Conservation (phyloP, 1,140 invertebrate genomes). For the Drosophila kurseongensis region DNA sequence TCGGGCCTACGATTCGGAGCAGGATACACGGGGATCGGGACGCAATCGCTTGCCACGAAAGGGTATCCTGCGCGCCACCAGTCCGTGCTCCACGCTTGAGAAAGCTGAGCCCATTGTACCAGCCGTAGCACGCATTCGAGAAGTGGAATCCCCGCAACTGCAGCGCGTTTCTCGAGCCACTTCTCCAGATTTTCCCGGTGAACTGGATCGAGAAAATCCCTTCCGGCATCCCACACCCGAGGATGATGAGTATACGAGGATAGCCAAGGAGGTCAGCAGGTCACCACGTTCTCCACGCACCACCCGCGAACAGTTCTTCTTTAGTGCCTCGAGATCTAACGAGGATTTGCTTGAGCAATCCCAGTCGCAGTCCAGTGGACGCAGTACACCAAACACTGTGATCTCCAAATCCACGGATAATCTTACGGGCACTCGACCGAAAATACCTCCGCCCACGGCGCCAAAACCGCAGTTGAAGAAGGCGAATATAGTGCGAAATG, state of each 20-base stretch:
- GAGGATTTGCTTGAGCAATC: slow-evolving; percentile 78
- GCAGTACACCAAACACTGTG: slow-evolving; percentile 71
- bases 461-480: slow-evolving; percentile 82
- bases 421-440: slow-evolving; percentile 64
- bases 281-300: slow-evolving; percentile 65
- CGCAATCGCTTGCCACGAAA: slow-evolving; percentile 66
- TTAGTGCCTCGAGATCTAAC: slow-evolving; percentile 66
- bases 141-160: slow-evolving; percentile 71
- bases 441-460: slow-evolving; percentile 70
- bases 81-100: slow-evolving; percentile 73
- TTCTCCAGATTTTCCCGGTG: slow-evolving; percentile 59
- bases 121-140: slow-evolving; percentile 71
- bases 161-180: slow-evolving; percentile 67
- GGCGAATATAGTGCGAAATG: slow-evolving; percentile 76
- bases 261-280: slow-evolving; percentile 72
- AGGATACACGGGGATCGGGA: slow-evolving; percentile 54
- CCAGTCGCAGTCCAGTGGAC: slow-evolving; percentile 63
- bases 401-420: slow-evolving; percentile 77
- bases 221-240: slow-evolving; percentile 58
- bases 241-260: slow-evolving; percentile 73
- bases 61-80: slow-evolving; percentile 77
- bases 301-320: slow-evolving; percentile 72
- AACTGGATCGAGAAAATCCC: slow-evolving; percentile 82
- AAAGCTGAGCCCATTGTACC: slow-evolving; percentile 64
- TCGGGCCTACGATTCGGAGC: slow-evolving; percentile 80